These are phyloP conservation scores for Andrena marginata DNA, from an alignment of 2,888 invertebrate genomes.

Conservation along the genomic window DNA sequence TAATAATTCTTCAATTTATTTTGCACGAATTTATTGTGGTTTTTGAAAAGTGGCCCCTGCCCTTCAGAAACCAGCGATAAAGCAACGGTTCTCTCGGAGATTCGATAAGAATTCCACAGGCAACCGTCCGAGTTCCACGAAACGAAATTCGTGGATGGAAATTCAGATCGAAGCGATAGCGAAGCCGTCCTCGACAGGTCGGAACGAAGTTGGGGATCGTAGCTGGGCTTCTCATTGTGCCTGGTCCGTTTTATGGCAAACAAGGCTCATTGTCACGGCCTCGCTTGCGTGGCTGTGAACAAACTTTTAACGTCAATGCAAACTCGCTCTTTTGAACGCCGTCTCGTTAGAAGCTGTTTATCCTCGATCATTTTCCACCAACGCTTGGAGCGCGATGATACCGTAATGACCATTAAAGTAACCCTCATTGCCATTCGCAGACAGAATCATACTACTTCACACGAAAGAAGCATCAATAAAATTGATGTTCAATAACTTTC, in stretches of 20 bases:
- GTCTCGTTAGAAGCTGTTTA: slow-evolving; percentile 5
- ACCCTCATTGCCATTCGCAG: too few relatives aligned
- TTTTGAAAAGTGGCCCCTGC: too few relatives aligned
- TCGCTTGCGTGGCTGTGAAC: neutral
- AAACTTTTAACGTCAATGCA: slow-evolving; percentile 25
- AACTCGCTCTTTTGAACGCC: neutral
- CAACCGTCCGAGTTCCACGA: neutral
- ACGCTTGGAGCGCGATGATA: neutral
- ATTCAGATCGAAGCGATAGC: neutral
- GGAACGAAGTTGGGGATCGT: neutral
- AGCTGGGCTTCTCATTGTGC: neutral
- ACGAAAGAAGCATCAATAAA: too few relatives aligned
- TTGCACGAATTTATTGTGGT: too few relatives aligned
- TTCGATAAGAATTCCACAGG: neutral
- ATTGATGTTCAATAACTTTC: neutral
- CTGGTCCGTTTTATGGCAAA: neutral
- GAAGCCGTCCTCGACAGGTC: neutral
- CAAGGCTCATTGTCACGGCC: slow-evolving; percentile 22
- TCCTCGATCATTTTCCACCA: slow-evolving; percentile 5
- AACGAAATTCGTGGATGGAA: neutral
- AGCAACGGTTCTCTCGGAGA: too few relatives aligned
- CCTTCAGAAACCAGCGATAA: too few relatives aligned
- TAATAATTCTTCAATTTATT: too few relatives aligned
- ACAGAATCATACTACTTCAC: too few relatives aligned
- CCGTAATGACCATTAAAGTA: neutral